Evolutionary conservation across 2,113 vertebrate species (phyloP).

Genomic region (Phrynosoma platyrhinos): DNA sequence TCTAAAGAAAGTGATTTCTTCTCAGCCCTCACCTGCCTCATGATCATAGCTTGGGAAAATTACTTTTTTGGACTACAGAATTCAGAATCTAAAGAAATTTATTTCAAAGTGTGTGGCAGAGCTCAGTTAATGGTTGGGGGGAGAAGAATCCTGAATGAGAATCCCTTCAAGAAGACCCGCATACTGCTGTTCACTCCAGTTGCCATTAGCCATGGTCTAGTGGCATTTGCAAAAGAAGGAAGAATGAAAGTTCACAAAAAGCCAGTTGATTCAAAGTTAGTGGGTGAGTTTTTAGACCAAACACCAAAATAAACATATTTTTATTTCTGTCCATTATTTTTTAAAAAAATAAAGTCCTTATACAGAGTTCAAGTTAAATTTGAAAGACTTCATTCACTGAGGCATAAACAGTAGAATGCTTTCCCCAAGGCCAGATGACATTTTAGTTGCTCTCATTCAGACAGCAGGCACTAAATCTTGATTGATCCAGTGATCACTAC

Average conservation of each 20-base stretch:
- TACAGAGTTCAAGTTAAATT: slow-evolving; percentile 44
- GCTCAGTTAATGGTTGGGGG: slow-evolving; percentile 18
- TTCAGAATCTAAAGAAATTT: slow-evolving; percentile 50
- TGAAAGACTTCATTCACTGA: slow-evolving; percentile 7
- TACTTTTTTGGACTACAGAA: not conserved
- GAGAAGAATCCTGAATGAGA: slow-evolving; percentile 40
- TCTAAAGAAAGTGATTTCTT: too few relatives aligned
- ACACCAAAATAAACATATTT: slow-evolving; percentile 31
- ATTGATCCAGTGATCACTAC: slow-evolving; percentile 74
- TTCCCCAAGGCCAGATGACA: slow-evolving; percentile 41
- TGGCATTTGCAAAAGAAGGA: not conserved
- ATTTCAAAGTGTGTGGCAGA: slow-evolving; percentile 49
- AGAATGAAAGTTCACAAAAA: not conserved
- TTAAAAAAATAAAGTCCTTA: slow-evolving; percentile 39
- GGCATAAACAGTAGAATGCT: slow-evolving; percentile 24
- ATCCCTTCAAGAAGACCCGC: not conserved
- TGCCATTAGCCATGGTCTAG: slow-evolving; percentile 22
- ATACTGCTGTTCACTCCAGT: not conserved
- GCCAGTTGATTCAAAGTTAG: not conserved
- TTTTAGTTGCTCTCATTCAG: slow-evolving; percentile 61
- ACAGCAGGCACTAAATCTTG: slow-evolving; percentile 54
- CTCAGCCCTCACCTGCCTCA: too few relatives aligned
- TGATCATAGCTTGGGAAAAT: too few relatives aligned
- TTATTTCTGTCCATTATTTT: not conserved
- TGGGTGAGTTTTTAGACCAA: not conserved